Base-by-base conservation (phyloP, 2,113 vertebrate species). In the Bubo bubo region DNA sequence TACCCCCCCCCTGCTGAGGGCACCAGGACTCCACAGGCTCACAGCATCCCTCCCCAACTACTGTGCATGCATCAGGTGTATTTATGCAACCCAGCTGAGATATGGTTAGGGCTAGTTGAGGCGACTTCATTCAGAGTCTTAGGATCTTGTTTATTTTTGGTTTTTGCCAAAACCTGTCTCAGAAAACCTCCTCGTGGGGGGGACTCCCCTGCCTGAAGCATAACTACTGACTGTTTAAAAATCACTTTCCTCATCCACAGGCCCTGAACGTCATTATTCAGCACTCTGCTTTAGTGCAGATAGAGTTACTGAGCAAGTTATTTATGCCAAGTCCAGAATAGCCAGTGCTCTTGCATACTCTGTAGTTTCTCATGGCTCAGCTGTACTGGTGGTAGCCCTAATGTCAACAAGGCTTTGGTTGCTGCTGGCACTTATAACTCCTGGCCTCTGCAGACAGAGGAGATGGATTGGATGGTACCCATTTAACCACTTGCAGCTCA, bases 331-430 rank as follows among this genome's bases (percentile, higher is more conserved):
- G 66, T 86, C 80, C 89, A 66, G 86, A 93, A 94, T 9, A 95
- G 84, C 49, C 49, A 30, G 71, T n/a, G 70, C 41, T 85, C 50
- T 66, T 82, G 84, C 63, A 49, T 10, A 32, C 43, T 41, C 77
- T 62, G 66, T 79, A 79, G 39, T 76, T 91, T 97, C 80, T 96
- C 95, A 93, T 66, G 70, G 91, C 84, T 89, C 81, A 90, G 84
- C 66, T 76, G 86, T 41, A 79, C 73, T 24, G 45, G 58, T 39
- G 77, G 80, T 62, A 88, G 68, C 62, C 70, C 74, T 83, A 66
- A 88, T 14, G 80, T 83, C 95, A 96, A 94, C 93, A 95, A 43
- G 32, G 71, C 71, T 93, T 79, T 81, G 79, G 80, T n/a, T 60
- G 63, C 53, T 41, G 35, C 93, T 59, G 64, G 80, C 28, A 30